Conservation (phyloP, 2,888 invertebrate species). For the Patella pellucida region DNA sequence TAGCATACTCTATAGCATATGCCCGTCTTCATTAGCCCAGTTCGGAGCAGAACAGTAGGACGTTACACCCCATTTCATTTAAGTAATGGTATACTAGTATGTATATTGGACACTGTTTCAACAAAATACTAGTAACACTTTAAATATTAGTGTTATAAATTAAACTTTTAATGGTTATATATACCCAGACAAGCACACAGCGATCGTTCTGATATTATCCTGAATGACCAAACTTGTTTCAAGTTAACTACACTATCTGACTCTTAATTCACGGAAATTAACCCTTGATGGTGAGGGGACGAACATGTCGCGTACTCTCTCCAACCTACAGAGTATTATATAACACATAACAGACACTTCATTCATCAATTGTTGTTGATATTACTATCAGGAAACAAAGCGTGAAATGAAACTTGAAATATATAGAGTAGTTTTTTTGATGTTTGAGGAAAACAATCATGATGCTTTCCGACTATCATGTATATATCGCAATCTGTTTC, state of each 20-base stretch:
- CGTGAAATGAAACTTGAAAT: constrained; percentile 7
- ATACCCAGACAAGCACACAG: no score
- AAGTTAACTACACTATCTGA: constrained; percentile 3
- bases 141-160: no score
- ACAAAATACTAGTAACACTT: no score
- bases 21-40: no score
- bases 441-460: background rate
- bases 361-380: background rate
- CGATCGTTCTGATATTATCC: no score
- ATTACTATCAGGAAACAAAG: constrained; percentile 4
- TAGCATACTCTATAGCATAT: no score
- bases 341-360: background rate
- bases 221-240: background rate
- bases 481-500: background rate
- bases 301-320: background rate
- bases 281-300: background rate
- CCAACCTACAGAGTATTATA: background rate
- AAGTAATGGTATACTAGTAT: no score
- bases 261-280: constrained; percentile 1
- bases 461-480: background rate
- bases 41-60: no score
- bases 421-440: background rate
- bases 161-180: no score
- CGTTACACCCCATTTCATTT: no score
- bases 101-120: no score